Percentiles rank a stretch among this genome's conserved stretches.
phyloP scores from a whole-genome alignment of 2,113 vertebrate genomes.

The Scortum barcoo region DNA sequence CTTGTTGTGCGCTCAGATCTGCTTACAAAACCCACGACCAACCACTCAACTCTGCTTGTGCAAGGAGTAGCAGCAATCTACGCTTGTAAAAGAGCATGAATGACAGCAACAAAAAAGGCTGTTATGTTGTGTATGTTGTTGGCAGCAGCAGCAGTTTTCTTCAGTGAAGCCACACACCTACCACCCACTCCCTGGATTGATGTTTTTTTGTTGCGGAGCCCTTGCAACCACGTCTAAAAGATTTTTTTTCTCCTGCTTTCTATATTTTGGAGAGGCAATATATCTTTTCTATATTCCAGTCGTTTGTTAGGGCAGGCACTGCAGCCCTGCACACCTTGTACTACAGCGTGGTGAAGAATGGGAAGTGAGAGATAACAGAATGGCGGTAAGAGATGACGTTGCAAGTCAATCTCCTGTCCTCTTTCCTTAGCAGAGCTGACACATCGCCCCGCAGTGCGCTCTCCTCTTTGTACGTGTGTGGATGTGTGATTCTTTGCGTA shows the following conservation, averaged over 20 bases:
- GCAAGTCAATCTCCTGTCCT: conserved; percentile 48
- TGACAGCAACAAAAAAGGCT: conserved; percentile 23
- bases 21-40: conserved; percentile 30
- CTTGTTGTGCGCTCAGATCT: conserved; percentile 10
- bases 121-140: conserved; percentile 13
- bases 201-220: not conserved
- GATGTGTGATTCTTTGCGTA: conserved; percentile 15
- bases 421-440: conserved; percentile 34
- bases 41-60: conserved; percentile 17
- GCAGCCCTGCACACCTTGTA: not conserved
- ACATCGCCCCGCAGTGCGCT: conserved; percentile 7
- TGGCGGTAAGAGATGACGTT: conserved; percentile 7
- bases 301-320: conserved; percentile 20
- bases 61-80: conserved; percentile 27
- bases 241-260: not conserved
- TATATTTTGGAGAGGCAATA: conserved; percentile 5
- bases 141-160: conserved; percentile 1
- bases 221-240: conserved; percentile 4
- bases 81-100: conserved; percentile 17
- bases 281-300: conserved; percentile 2
- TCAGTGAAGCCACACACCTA: not conserved
- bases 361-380: conserved; percentile 39
- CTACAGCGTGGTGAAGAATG: conserved; percentile 14
- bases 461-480: conserved; percentile 10
- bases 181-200: conserved; percentile 15